A percentile compares a stretch with the other conserved stretches of the same genome.
Evolutionary conservation across 2,888 invertebrate species (phyloP).

Genomic region (Brachynemurus nebulosus): DNA sequence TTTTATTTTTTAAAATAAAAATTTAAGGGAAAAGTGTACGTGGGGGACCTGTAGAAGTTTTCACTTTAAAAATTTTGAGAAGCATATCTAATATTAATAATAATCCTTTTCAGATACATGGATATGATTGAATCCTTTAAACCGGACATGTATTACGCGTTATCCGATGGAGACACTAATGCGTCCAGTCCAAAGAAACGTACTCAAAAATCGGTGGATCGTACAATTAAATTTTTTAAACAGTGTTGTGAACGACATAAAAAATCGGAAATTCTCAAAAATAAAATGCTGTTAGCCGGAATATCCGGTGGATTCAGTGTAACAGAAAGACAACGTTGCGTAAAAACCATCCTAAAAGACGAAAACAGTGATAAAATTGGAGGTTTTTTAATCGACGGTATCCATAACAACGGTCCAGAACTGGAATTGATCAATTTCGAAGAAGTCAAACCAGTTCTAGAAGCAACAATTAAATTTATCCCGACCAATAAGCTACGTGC

Average conservation of each 20-base stretch:
- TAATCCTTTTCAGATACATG: constrained; percentile 48
- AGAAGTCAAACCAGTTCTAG: constrained; percentile 44
- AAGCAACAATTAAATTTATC: constrained; percentile 43
- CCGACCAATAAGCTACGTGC: constrained; percentile 55
- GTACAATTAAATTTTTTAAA: constrained; percentile 51
- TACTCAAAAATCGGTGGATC: constrained; percentile 52
- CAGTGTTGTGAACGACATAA: constrained; percentile 51
- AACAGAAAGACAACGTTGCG: constrained; percentile 48
- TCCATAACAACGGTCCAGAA: constrained; percentile 58
- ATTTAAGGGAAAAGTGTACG: too few species aligned
- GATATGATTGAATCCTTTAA: constrained; percentile 58
- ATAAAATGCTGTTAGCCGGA: constrained; percentile 44
- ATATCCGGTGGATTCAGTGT: constrained; percentile 61
- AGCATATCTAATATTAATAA: too few species aligned
- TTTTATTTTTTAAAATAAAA: too few species aligned
- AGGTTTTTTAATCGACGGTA: constrained; percentile 72
- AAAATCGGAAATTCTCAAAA: constrained; percentile 37
- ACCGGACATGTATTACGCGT: constrained; percentile 68
- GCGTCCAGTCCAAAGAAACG: constrained; percentile 53
- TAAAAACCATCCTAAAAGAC: constrained; percentile 39
- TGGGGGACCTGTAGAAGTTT: too few species aligned
- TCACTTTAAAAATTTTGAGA: too few species aligned
- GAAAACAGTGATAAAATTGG: constrained; percentile 33
- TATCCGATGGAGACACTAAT: constrained; percentile 67
- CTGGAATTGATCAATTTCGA: constrained; percentile 37